phyloP scores from a whole-genome alignment of 1,140 invertebrate species.

The Drosophila pallidifrons region DNA sequence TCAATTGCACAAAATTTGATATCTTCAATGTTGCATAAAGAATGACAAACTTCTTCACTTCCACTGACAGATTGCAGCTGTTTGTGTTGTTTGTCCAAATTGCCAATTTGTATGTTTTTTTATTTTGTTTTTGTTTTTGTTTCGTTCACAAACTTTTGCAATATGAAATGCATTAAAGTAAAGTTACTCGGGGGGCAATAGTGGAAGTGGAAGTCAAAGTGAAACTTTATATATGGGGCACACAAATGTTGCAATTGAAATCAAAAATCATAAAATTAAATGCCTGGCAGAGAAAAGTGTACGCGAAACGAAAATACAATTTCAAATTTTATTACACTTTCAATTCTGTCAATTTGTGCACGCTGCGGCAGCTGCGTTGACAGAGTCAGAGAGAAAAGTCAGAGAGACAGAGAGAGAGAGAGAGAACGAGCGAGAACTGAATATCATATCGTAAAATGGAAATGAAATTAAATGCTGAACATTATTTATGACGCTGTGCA shows the following conservation, averaged over 20 bases:
- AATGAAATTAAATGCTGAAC: constrained; percentile 83
- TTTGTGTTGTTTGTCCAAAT: constrained; percentile 2
- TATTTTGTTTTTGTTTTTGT: neutral
- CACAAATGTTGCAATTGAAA: constrained; percentile 62
- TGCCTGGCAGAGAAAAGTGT: constrained; percentile 50
- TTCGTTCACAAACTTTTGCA: constrained; percentile 51
- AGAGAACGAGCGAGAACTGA: constrained; percentile 29
- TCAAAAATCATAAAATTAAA: constrained; percentile 75
- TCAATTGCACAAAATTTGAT: too few relatives aligned
- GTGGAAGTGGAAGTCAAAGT: constrained; percentile 32
- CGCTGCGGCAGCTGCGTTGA: constrained; percentile 31
- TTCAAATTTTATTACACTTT: constrained; percentile 82
- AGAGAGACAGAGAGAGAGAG: constrained; percentile 6
- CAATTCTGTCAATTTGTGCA: constrained; percentile 69
- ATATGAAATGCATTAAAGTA: constrained; percentile 53
- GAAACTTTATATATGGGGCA: constrained; percentile 35
- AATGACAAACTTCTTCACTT: neutral
- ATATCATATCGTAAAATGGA: constrained; percentile 83
- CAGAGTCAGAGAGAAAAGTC: neutral
- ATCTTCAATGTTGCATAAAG: too few relatives aligned
- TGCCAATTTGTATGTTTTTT: constrained; percentile 5
- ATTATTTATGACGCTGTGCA: constrained; percentile 82
- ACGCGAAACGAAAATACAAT: constrained; percentile 74
- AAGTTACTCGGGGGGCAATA: constrained; percentile 31
- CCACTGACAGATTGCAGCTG: neutral